These are phyloP conservation scores for Dryocosmus kuriphilus DNA, from an alignment of 2,888 invertebrate species.

Conservation along the genomic window DNA sequence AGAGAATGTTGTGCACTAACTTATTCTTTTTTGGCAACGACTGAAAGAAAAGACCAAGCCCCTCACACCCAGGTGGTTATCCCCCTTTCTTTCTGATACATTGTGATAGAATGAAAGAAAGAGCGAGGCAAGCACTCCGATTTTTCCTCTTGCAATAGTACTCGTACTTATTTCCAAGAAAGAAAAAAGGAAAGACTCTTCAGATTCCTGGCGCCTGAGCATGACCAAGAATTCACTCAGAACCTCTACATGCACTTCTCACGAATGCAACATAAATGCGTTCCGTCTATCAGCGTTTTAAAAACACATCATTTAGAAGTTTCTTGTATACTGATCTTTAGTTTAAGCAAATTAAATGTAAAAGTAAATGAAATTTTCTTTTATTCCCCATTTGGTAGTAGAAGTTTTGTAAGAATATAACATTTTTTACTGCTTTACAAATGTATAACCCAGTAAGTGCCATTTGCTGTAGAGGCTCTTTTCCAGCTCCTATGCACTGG, in stretches of 20 bases:
- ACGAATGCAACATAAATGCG: conserved; percentile 7
- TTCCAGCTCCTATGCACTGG: no score
- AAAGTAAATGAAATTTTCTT: not conserved
- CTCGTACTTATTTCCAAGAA: conserved; percentile 7
- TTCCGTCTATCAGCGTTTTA: not conserved
- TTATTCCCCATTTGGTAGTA: not conserved
- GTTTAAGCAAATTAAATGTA: not conserved
- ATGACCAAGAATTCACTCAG: conserved; percentile 7
- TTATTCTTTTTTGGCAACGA: conserved; percentile 7
- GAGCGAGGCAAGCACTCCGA: conserved; percentile 1
- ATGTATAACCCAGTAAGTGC: no score
- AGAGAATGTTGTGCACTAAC: conserved; percentile 7
- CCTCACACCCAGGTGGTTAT: conserved; percentile 7
- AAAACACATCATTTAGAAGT: no score
- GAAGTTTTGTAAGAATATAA: no score
- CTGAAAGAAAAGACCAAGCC: conserved; percentile 3
- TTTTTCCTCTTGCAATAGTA: conserved; percentile 2
- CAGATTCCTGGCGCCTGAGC: not conserved
- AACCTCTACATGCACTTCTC: not conserved
- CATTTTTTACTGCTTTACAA: not conserved
- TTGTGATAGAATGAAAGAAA: conserved; percentile 2
- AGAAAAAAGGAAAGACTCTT: not conserved
- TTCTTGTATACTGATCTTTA: not conserved
- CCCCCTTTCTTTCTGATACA: not conserved
- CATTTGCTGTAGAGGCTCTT: no score